Base-by-base conservation (phyloP, 1,140 invertebrate genomes). In the Philaenus spumarius region DNA sequence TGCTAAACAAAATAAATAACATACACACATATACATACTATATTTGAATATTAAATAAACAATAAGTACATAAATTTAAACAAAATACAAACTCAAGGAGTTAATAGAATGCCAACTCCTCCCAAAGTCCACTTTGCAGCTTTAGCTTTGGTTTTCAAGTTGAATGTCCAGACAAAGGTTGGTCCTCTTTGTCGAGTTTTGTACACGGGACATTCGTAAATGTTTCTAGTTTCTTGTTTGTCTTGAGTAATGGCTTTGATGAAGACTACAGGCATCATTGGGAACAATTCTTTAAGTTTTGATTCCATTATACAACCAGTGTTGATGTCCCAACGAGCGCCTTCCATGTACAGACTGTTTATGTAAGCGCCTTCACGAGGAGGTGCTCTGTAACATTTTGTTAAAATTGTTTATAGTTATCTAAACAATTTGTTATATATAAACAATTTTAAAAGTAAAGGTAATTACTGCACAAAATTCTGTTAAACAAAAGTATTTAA, bases 91-190 rank as follows among this genome's bases (percentile, higher is more conserved):
- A 52, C n/a, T 61, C 56, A 66, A 43, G 59, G 55, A 34, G 47
- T 60, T 1, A 98, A 77, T 19, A 97, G 72, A 26, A 98, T 80
- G 6, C 92, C 91, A 0, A 96, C 93, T 11, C 95, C 94, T 14
- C 88, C 94, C 22, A 97, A 73, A 2, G 90, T 87, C 95, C 94
- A 98, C 67, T 93, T 93, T 0, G 89, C 82, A 0, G 93, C 76
- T 63, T 89, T 91, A 65, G 95, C 91, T 70, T 87, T 90, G 0
- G 86, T 91, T 76, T 89, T 93, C 11, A 98, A 75, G 73, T 95
- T 95, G 69, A 97, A 97, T 0, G 93, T 97, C 93, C 94, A 97
- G 1, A 97, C 90, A 68, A 84, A 98, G 1, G 93, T 97, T 2
- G 88, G 87, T 2, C 94, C 95, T 61, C 94, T 78, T 66, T 77